Base-by-base conservation (phyloP, 2,888 invertebrate species). In the Drosophila anceps region DNA sequence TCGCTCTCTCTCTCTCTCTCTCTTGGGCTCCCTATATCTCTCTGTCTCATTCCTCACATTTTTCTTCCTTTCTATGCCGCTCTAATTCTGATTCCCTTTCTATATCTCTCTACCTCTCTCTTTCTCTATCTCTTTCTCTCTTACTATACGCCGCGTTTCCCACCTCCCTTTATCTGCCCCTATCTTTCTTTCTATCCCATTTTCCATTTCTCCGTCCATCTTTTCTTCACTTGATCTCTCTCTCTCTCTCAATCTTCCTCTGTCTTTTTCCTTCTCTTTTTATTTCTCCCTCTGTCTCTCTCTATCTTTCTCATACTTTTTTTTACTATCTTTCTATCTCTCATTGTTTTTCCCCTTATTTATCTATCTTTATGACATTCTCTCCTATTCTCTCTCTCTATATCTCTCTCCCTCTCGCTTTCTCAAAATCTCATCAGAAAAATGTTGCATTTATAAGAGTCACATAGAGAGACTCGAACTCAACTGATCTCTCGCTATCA, bases 231-330 rank as follows among this genome's bases (percentile, higher is more conserved):
- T 18, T 0, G 10, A 18, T 18, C 18, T 41, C 1, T 18, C 4
- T 41, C 9, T 9, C 39, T 12, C 20, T 43, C 20, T 0, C 8
- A 15, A 0, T 39, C 8, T 3, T 2, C n/a, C n/a, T 39, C 39
- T 10, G 5, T 20, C 12, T 7, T 1, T 44, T 0, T 3, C 20
- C 12, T 0, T 20, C 6, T 20, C 5, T 20, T 2, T 0, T 1
- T 10, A 0, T 41, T 6, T 20, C 2, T 2, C 43, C 12, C 43
- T 12, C 12, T 12, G 2, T n/a, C 9, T 10, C 4, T 18, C 9
- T 9, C n/a, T 9, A n/a, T n/a, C n/a, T n/a, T n/a, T n/a, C n/a
- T n/a, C n/a, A n/a, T n/a, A n/a, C n/a, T n/a, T n/a, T n/a, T n/a
- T n/a, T n/a, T n/a, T n/a, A n/a, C 10, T 10, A 1, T n/a, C 8